A percentile compares a stretch with the other conserved stretches of the same genome.
Evolutionary conservation across 2,113 vertebrate species (phyloP).

Genomic region (Dinomys branickii): DNA sequence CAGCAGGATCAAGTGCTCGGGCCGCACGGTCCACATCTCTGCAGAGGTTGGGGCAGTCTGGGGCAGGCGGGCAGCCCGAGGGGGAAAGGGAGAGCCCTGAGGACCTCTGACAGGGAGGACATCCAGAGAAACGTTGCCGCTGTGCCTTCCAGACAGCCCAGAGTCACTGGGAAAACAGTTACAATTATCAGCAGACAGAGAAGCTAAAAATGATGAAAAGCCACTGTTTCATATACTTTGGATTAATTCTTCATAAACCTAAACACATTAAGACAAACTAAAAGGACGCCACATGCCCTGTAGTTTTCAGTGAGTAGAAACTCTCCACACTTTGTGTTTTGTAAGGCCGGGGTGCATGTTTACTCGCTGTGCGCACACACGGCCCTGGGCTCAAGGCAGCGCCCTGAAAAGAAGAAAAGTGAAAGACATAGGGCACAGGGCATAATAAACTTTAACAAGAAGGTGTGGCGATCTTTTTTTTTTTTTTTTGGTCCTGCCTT

Average conservation of each 20-base stretch:
- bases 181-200: not conserved
- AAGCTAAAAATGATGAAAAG: constrained; percentile 24
- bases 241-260: constrained; percentile 27
- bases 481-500: not conserved
- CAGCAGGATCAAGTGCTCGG: constrained; percentile 90
- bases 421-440: not conserved
- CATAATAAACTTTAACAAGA: not conserved
- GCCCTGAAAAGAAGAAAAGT: not conserved
- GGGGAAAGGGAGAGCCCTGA: constrained; percentile 85
- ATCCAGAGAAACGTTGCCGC: constrained; percentile 90
- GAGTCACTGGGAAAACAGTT: constrained; percentile 79
- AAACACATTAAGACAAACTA: constrained; percentile 27
- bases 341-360: not conserved
- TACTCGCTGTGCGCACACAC: not conserved
- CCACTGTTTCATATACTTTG: not conserved
- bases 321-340: not conserved
- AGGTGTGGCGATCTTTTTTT: not conserved
- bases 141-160: constrained; percentile 79
- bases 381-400: not conserved
- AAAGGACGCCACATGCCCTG: not conserved
- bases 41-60: constrained; percentile 77
- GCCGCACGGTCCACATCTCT: constrained; percentile 90
- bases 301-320: constrained; percentile 38
- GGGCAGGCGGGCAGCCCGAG: constrained; percentile 79
- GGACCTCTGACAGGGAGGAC: constrained; percentile 97